Base-by-base conservation (phyloP, 1,140 invertebrate species). In the Tribolium madens region DNA sequence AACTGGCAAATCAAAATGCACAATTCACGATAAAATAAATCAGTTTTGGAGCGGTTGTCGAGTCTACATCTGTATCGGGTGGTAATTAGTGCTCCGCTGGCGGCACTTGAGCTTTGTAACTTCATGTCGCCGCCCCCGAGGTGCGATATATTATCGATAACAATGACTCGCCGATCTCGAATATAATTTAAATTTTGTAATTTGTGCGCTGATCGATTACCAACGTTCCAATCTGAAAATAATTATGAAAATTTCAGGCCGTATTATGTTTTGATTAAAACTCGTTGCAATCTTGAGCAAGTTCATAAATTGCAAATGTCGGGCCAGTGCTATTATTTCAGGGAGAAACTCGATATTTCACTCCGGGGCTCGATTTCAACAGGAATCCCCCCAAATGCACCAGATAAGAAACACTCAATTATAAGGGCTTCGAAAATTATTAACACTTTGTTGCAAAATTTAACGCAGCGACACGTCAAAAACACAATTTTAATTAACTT, bases 381-480 rank as follows among this genome's bases (percentile, higher is more conserved):
- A 26, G 52, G 57, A 64, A 64, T 64, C 57, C 57, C 26, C n/a
- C 6, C 57, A 64, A 64, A 15, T 64, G 26, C 26, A 64, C 10
- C 57, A 64, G 57, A 64, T 64, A 64, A 64, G 57, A 64, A 64
- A 33, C 57, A 64, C 4, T 64, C 57, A 64, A 64, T 64, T 64
- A 64, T 4, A 42, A 4, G 36, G 3, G 3, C 9, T 42, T 42
- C 36, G 36, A 9, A 42, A 42, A 42, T 42, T 42, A 42, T 42
- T 42, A 42, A 42, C 36, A 9, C 6, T 36, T 36, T 36, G 33
- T 36, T 36, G 33, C 1, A 36, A 36, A 36, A 36, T 7, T 36
- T 5, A 31, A 31, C 2, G 26, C 26, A n/a, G n/a, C n/a, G n/a
- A n/a, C n/a, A n/a, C n/a, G n/a, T 3, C 18, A 26, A 3, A 26